These are phyloP conservation scores for Paragorgia papillata DNA, from an alignment of 92 coral and sea anemone species.

Conservation along the genomic window DNA sequence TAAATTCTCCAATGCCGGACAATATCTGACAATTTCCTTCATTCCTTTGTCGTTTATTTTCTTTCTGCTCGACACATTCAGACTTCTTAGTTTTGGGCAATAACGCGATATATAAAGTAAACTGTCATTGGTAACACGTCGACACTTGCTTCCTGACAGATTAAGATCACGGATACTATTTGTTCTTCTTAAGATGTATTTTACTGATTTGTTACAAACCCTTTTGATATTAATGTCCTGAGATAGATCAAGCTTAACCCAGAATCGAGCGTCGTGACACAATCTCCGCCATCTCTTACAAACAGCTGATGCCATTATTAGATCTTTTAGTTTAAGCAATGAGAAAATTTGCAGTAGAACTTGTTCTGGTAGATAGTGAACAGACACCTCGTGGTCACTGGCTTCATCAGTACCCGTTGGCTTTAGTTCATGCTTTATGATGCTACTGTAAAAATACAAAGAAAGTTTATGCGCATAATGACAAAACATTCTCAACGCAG, in stretches of 20 bases:
- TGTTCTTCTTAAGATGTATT: slow-evolving; percentile 67
- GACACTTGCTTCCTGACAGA: slow-evolving; percentile 81
- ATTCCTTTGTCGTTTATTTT: slow-evolving; percentile 76
- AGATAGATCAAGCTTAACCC: slow-evolving; percentile 80
- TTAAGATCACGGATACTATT: slow-evolving; percentile 75
- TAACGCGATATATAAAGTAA: slow-evolving; percentile 67
- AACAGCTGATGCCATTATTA: slow-evolving; percentile 64
- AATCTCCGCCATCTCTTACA: slow-evolving; percentile 83
- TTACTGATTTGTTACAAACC: slow-evolving; percentile 62
- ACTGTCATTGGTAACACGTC: slow-evolving; percentile 63
- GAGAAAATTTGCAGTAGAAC: slow-evolving; percentile 81
- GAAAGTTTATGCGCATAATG: no score
- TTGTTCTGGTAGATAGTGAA: slow-evolving; percentile 64
- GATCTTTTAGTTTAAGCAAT: slow-evolving; percentile 63
- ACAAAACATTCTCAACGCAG: no score
- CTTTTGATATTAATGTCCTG: slow-evolving; percentile 43
- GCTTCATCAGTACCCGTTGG: background rate
- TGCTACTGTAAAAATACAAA: background rate
- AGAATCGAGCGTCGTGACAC: slow-evolving; percentile 79
- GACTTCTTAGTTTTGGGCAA: slow-evolving; percentile 59
- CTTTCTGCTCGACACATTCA: slow-evolving; percentile 59
- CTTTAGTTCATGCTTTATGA: background rate
- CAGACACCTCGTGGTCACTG: background rate
- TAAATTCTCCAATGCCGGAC: slow-evolving; percentile 72
- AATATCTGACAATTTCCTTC: slow-evolving; percentile 68